Evolutionary conservation across 2,113 vertebrate genomes (phyloP).

Genomic region (Oxyruncus cristatus): DNA sequence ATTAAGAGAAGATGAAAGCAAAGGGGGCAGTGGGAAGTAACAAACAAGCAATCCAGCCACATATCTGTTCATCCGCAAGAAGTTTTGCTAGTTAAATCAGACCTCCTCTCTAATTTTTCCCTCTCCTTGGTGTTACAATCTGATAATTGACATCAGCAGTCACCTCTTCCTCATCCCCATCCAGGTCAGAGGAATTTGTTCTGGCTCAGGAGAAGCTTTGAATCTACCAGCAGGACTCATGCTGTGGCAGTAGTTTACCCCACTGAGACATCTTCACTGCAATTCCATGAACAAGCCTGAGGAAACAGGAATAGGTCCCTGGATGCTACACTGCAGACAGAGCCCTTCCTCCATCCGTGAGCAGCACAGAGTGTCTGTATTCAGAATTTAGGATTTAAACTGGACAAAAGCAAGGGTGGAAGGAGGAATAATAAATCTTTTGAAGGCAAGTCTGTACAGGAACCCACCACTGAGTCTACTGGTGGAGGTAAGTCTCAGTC

Average conservation of each 20-base stretch:
- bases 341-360: neutral
- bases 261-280: neutral
- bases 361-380: neutral
- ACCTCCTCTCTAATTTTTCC: neutral
- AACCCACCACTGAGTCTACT: neutral
- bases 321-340: neutral
- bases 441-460: neutral
- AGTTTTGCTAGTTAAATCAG: neutral
- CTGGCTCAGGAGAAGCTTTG: neutral
- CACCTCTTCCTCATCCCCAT: neutral
- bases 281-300: neutral
- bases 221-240: neutral
- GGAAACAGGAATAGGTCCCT: neutral
- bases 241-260: neutral
- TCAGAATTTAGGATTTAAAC: neutral
- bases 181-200: neutral
- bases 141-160: neutral
- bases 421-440: neutral
- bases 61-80: neutral
- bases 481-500: neutral
- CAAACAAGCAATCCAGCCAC: neutral
- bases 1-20: neutral
- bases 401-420: neutral
- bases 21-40: too few species aligned
- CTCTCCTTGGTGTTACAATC: neutral